A percentile compares a stretch with the other conserved stretches of the same genome.
Evolutionary conservation across 2,888 invertebrate species (phyloP).

Genomic region (Rhodophaea formosa): DNA sequence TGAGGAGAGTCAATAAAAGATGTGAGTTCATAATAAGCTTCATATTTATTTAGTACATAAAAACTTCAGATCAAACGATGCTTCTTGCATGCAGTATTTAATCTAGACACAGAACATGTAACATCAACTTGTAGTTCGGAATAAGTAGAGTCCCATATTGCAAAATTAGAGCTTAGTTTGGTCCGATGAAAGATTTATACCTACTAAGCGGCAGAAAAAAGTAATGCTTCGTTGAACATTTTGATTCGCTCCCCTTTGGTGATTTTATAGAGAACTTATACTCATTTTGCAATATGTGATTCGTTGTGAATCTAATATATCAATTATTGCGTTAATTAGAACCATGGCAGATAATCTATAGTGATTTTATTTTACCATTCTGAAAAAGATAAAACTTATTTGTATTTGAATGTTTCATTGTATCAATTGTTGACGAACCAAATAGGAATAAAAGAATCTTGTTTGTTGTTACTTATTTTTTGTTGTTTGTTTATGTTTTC

Average conservation of each 20-base stretch:
- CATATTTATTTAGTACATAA: slow-evolving; percentile 41
- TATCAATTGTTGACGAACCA: no score
- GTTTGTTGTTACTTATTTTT: not conserved
- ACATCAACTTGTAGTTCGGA: slow-evolving; percentile 6
- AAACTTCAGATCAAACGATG: slow-evolving; percentile 47
- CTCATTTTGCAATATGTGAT: not conserved
- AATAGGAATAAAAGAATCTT: no score
- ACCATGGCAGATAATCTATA: slow-evolving; percentile 5
- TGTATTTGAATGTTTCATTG: no score
- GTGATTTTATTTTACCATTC: not conserved
- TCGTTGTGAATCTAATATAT: not conserved
- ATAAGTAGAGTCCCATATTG: slow-evolving; percentile 2
- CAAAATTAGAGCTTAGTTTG: not conserved
- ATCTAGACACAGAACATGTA: slow-evolving; percentile 17
- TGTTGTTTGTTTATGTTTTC: slow-evolving; percentile 4
- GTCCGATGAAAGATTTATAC: not conserved
- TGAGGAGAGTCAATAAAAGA: slow-evolving; percentile 39
- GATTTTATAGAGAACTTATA: not conserved
- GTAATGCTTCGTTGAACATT: not conserved
- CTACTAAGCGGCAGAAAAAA: not conserved
- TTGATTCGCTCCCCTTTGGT: no score
- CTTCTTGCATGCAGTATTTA: slow-evolving; percentile 25
- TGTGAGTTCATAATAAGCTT: slow-evolving; percentile 42
- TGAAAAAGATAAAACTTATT: no score
- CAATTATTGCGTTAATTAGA: not conserved